Evolutionary conservation across 1,140 invertebrate genomes (phyloP).

Genomic region (Eupeodes corollae): DNA sequence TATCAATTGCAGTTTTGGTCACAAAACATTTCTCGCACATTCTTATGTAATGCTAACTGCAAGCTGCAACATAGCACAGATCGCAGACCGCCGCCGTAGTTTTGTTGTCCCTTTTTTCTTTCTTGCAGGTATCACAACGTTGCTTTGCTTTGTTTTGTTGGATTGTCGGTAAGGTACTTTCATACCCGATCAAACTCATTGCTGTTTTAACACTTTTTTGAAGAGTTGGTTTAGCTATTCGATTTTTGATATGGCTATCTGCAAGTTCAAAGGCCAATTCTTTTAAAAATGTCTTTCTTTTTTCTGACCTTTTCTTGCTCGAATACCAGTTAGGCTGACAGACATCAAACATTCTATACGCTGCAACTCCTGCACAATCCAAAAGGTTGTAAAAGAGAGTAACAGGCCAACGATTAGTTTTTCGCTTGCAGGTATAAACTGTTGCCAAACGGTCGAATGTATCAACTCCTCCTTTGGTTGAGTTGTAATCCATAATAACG

Average conservation of each 20-base stretch:
- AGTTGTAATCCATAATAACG: conserved; percentile 13
- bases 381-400: conserved; percentile 11
- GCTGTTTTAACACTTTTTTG: neutral
- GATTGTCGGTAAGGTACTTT: neutral
- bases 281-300: neutral
- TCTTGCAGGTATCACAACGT: neutral
- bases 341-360: neutral
- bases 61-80: neutral
- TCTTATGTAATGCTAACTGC: neutral
- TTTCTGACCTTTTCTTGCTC: neutral
- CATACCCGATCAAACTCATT: neutral
- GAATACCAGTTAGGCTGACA: neutral
- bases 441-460: conserved; percentile 10
- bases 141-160: neutral
- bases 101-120: neutral
- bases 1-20: neutral
- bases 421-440: conserved; percentile 8
- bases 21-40: neutral
- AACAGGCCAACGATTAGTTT: conserved; percentile 13
- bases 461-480: conserved; percentile 14
- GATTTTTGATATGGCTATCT: neutral
- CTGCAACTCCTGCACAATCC: neutral
- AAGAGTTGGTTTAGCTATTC: neutral
- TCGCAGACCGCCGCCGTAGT: neutral
- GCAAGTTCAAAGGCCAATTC: neutral